Base-by-base conservation (phyloP, 2,888 invertebrate genomes). In the Meiosimyza platycephala region DNA sequence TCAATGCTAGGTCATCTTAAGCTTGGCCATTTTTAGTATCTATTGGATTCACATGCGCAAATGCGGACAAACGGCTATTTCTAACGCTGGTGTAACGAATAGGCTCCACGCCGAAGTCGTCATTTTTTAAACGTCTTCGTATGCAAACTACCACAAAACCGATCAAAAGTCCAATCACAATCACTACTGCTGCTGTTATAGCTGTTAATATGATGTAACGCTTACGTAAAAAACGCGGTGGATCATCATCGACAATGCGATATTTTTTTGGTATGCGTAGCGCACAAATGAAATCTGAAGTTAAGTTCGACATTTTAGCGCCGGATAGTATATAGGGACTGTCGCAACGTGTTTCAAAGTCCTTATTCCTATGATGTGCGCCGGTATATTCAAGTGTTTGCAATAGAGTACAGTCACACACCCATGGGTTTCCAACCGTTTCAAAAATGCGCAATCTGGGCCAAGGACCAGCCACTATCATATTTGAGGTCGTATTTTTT, bases 391-490 rank as follows among this genome's bases (percentile, higher is more conserved):
- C 82, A 12, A 90, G 76, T 6, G 86, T 83, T 71, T 81, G 79
- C 57, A 85, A 64, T 65, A 87, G 75, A 3, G 80, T 81, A 81
- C 93, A 93, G 81, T 90, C 90, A 82, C 93, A 93, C 55, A 89
- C 85, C 89, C 93, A 91, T 69, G 88, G 90, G 86, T 93, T 93
- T n/a, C 90, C 90, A 1, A 88, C 87, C 82, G 92, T 89, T 76
- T 90, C 89, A 63, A 93, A 81, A 7, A 87, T 85, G 28, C 89
- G 89, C 71, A 93, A 80, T 62, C 89, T 83, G 1, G 86, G 80
- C 85, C 87, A 88, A 18, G 78, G 79, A 15, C 51, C 62, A 11
- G 68, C 63, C 9, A 70, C 18, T 57, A 13, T 40, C n/a, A 15
- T 5, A 2, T 54, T 47, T 1, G 22, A 13, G 2, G 74, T 77